Percentiles rank a stretch among this genome's conserved stretches.
Evolutionary conservation across 2,113 vertebrate species (phyloP).

Genomic region (Ctenodactylus gundi): DNA sequence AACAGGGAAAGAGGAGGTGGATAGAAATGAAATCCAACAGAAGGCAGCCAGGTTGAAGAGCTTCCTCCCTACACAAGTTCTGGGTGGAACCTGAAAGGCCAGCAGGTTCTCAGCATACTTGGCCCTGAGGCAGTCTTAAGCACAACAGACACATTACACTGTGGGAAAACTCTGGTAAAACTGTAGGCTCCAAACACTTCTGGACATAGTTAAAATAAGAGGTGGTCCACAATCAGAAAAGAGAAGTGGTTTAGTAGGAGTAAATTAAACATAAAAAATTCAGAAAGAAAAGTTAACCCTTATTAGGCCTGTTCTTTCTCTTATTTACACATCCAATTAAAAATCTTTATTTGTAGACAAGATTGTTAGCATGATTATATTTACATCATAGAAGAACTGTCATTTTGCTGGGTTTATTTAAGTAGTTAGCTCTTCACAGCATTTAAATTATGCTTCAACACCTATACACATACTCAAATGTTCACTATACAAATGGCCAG

Average conservation of each 20-base stretch:
- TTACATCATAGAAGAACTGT: neutral
- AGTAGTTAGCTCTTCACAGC: neutral
- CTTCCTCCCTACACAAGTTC: neutral
- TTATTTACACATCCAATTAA: neutral
- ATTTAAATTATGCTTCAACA: constrained; percentile 15
- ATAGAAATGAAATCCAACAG: neutral
- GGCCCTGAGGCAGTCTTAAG: neutral
- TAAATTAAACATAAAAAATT: neutral
- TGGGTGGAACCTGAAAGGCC: neutral
- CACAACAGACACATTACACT: neutral
- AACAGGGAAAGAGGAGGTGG: neutral
- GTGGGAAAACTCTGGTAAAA: neutral
- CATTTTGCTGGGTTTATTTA: neutral
- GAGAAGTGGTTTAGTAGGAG: neutral
- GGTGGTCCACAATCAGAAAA: neutral
- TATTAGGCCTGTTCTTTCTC: neutral
- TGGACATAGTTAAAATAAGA: neutral
- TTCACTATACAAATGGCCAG: too few species aligned
- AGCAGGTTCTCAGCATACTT: neutral
- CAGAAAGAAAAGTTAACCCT: neutral
- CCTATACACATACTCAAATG: neutral
- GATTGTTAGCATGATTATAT: neutral
- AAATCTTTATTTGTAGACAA: neutral
- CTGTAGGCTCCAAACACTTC: neutral
- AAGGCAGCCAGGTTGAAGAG: neutral